Percentiles rank a stretch among this genome's conserved stretches.
These are phyloP conservation scores for Drosophila anceps DNA, from an alignment of 2,888 invertebrate species.

Conservation along the genomic window DNA sequence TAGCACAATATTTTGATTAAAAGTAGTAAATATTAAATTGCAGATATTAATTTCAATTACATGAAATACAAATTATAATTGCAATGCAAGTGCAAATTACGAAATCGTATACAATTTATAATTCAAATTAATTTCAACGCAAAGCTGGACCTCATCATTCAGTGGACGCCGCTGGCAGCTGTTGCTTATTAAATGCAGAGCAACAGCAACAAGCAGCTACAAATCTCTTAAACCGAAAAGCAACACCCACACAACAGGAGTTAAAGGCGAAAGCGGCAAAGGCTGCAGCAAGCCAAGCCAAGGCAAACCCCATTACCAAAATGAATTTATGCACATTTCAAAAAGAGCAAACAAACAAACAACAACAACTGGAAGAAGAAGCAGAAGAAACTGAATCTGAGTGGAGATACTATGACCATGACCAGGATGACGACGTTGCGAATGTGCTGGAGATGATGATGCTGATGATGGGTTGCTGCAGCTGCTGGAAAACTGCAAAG, in stretches of 20 bases:
- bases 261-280: constrained; percentile 9
- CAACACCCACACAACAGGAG: constrained; percentile 46
- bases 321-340: constrained; percentile 79
- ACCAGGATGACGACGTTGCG: constrained; percentile 49
- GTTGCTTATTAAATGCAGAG: constrained; percentile 51
- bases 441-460: constrained; percentile 56
- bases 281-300: constrained; percentile 32
- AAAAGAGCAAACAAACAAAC: constrained; percentile 65
- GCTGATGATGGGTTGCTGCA: constrained; percentile 46
- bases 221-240: constrained; percentile 68
- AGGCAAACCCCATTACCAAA: constrained; percentile 75
- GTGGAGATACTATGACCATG: constrained; percentile 31
- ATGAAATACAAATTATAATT: constrained; percentile 7
- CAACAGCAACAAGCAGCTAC: constrained; percentile 41
- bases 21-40: background rate
- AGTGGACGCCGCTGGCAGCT: constrained; percentile 50
- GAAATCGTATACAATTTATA: constrained; percentile 53
- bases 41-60: background rate
- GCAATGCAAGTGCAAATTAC: constrained; percentile 30
- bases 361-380: constrained; percentile 14
- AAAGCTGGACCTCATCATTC: constrained; percentile 35
- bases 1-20: background rate
- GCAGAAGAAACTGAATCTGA: constrained; percentile 7
- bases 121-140: constrained; percentile 61
- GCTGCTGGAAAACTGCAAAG: constrained; percentile 38